Conservation (phyloP, 1,140 invertebrate genomes). For the Drosophila funebris region DNA sequence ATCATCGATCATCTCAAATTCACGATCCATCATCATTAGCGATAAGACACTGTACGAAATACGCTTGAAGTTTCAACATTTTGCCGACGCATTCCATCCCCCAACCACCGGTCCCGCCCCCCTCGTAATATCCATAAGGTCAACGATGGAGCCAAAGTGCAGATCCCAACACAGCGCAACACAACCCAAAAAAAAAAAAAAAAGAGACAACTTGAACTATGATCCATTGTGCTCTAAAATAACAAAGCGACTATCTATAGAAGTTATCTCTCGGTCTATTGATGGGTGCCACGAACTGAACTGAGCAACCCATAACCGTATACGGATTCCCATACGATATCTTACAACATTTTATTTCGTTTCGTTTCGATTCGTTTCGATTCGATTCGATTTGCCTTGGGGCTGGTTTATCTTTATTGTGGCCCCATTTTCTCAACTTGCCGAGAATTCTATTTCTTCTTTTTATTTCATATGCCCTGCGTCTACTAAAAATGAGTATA, state of each 20-base stretch:
- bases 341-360: neutral
- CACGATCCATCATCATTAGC: constrained; percentile 80
- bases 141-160: constrained; percentile 1
- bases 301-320: neutral
- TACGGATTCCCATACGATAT: neutral
- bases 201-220: neutral
- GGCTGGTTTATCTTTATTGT: constrained; percentile 63
- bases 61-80: constrained; percentile 46
- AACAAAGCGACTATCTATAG: neutral
- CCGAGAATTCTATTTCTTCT: constrained; percentile 14
- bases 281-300: neutral
- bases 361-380: constrained; percentile 15
- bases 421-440: constrained; percentile 13
- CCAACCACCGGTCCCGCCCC: too few species aligned
- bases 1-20: constrained; percentile 81
- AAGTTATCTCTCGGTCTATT: constrained; percentile 17
- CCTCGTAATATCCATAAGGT: neutral
- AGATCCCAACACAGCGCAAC: neutral
- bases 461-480: too few species aligned
- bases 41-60: constrained; percentile 58
- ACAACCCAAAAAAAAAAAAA: neutral
- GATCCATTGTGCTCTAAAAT: constrained; percentile 19
- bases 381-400: constrained; percentile 24
- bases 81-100: constrained; percentile 22
- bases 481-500: too few species aligned